Evolutionary conservation across 2,113 vertebrate genomes (phyloP).

Genomic region (Sapajus apella): DNA sequence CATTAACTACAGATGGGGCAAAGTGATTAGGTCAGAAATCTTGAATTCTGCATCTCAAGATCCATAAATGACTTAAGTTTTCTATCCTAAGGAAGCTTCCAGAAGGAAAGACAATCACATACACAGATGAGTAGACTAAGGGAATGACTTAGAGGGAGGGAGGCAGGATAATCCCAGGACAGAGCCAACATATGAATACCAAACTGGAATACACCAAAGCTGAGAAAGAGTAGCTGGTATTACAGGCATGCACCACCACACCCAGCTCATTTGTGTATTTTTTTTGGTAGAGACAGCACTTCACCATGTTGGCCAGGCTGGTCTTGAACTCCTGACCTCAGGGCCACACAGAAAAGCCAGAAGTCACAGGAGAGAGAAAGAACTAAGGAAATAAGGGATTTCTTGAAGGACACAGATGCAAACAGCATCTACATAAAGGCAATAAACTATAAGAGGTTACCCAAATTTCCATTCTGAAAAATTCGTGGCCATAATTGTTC

Average conservation of each 20-base stretch:
- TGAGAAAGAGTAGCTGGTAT: neutral
- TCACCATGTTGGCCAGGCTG: too few relatives aligned
- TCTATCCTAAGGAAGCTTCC: neutral
- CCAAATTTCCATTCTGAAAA: neutral
- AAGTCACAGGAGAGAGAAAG: neutral
- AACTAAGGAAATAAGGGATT: too few relatives aligned
- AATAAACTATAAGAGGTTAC: neutral
- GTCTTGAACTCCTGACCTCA: too few relatives aligned
- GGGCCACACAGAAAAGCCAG: neutral
- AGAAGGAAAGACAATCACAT: neutral
- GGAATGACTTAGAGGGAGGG: neutral
- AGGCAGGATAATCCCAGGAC: neutral
- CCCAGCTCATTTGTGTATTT: too few relatives aligned
- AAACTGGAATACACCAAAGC: neutral
- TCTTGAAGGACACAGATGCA: neutral
- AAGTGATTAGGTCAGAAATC: neutral
- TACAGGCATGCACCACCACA: too few relatives aligned
- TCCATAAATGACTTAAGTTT: neutral
- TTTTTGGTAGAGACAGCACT: too few relatives aligned
- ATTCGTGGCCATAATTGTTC: fast-evolving
- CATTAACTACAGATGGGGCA: neutral
- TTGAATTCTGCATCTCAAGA: neutral
- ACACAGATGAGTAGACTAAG: neutral
- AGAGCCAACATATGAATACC: neutral
- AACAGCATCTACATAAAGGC: too few relatives aligned